Percentiles rank a stretch among this genome's conserved stretches.
These are phyloP conservation scores for Clunio marinus DNA, from an alignment of 2,888 invertebrate species.

Conservation along the genomic window DNA sequence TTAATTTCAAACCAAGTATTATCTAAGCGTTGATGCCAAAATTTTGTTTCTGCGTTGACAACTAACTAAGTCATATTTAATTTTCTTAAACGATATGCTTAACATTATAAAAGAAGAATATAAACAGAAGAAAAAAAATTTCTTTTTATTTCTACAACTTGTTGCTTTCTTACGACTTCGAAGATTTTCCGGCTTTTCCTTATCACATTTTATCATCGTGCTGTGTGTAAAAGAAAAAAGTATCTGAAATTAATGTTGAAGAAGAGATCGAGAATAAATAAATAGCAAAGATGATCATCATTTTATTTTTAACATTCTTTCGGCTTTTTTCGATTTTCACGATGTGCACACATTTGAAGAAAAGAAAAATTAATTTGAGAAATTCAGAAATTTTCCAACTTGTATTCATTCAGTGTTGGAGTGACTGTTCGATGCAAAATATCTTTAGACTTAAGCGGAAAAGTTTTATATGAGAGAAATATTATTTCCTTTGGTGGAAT, in stretches of 20 bases:
- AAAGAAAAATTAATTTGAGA: conserved; percentile 2
- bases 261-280: neutral
- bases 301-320: conserved; percentile 11
- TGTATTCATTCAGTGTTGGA: conserved; percentile 37
- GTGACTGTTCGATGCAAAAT: conserved; percentile 37
- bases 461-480: neutral
- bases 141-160: neutral
- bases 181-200: conserved; percentile 15
- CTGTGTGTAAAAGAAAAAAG: neutral
- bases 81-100: neutral
- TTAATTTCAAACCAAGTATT: no score
- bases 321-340: neutral
- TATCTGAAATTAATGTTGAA: neutral
- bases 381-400: neutral
- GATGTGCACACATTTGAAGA: conserved; percentile 3
- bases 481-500: conserved; percentile 8
- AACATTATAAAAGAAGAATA: no score
- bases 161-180: conserved; percentile 2
- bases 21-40: conserved; percentile 3
- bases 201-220: conserved; percentile 8
- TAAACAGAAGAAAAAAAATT: neutral
- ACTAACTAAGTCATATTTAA: conserved; percentile 1
- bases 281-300: neutral
- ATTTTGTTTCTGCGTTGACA: conserved; percentile 7
- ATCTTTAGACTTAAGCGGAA: conserved; percentile 4